phyloP scores from a whole-genome alignment of 1,140 invertebrate species.

The Magallana gigas region DNA sequence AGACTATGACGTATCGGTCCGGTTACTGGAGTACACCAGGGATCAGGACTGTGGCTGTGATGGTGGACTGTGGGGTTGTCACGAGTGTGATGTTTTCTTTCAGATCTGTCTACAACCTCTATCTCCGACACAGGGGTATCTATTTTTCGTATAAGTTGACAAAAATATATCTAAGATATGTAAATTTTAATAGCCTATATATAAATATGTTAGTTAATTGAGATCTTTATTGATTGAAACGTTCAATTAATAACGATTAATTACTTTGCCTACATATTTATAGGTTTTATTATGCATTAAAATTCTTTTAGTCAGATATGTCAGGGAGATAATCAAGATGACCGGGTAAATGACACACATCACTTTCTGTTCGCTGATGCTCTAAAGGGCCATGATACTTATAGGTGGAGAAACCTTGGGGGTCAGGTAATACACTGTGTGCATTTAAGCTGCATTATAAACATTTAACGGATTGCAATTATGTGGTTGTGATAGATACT shows the following conservation, averaged over 20 bases:
- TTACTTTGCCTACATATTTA: no score
- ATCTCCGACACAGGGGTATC: background rate
- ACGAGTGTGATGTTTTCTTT: background rate
- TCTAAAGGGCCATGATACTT: background rate
- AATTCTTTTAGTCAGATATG: background rate
- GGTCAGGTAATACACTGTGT: background rate
- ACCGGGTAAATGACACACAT: background rate
- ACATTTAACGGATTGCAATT: no score
- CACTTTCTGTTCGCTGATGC: background rate
- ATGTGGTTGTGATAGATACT: no score
- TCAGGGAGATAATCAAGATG: background rate
- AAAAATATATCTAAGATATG: no score
- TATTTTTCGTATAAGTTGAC: no score
- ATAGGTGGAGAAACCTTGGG: background rate
- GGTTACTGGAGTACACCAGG: conserved; percentile 10
- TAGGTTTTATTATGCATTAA: no score
- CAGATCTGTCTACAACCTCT: background rate
- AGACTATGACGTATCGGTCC: background rate
- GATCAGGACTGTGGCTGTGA: background rate
- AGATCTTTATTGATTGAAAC: no score
- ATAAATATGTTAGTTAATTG: no score
- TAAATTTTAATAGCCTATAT: no score
- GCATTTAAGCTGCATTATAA: no score
- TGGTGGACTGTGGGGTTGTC: background rate
- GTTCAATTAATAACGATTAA: no score